Percentiles rank a stretch among this genome's conserved stretches.
phyloP scores from a whole-genome alignment of 2,797 vertebrate genomes.

The Sylvia borin region DNA sequence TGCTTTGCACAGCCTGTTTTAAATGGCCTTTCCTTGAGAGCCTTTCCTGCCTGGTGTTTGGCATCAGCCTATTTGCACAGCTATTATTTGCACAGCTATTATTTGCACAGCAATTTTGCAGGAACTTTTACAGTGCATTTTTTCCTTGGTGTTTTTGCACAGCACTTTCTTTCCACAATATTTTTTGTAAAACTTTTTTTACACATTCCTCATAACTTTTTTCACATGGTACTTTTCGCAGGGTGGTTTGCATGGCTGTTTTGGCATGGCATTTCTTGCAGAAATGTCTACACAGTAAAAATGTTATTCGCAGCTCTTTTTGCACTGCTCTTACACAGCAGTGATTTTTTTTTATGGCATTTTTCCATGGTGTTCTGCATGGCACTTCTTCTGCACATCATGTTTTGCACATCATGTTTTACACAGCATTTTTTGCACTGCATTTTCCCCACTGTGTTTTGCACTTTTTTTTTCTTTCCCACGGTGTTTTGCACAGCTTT shows the following conservation, averaged over 20 bases:
- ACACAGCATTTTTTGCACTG: neutral
- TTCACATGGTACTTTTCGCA: no score
- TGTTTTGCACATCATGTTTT: no score
- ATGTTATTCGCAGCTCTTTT: neutral
- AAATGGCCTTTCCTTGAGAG: accelerated
- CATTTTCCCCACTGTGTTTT: accelerated
- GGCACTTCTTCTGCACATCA: neutral
- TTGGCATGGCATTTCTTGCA: accelerated
- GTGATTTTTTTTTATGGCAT: neutral
- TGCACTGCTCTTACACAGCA: neutral
- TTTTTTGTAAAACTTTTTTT: neutral
- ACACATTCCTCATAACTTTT: neutral
- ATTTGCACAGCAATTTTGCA: neutral
- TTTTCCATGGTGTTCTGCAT: neutral
- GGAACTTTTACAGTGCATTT: neutral
- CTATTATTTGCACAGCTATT: neutral
- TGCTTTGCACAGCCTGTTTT: accelerated
- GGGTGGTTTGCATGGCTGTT: accelerated
- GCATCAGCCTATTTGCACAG: neutral
- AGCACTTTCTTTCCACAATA: accelerated
- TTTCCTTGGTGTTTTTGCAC: neutral
- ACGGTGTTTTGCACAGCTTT: accelerated
- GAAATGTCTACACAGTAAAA: neutral
- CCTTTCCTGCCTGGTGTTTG: neutral
- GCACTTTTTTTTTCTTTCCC: accelerated